Evolutionary conservation across 2,113 vertebrate genomes (phyloP), one percentile per base, ranked within the genome.

Genomic region (Chionis minor): DNA sequence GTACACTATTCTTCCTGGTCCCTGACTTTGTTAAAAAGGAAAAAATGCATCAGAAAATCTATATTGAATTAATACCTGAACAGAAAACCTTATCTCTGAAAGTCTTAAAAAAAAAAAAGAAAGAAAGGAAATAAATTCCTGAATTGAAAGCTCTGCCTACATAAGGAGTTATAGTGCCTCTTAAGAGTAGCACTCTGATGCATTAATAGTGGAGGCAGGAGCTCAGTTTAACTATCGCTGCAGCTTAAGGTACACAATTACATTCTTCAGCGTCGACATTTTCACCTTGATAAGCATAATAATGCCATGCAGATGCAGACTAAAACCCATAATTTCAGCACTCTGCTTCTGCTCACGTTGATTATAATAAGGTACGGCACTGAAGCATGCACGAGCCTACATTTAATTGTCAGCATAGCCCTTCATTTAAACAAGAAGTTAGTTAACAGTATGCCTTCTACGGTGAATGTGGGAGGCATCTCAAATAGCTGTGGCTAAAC

Each of bases 381-480:
- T 94, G 96, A 95, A 97, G 92, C 95, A 93, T 92, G 96, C 86
- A 96, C 59, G 88, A 90, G 47, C 90, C 88, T 86, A 69, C 91
- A 89, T 94, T 98, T 98, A 97, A 97, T 97, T 97, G 96, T 94
- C 94, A 96, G 91, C 65, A 32, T 83, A 96, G 92, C 93, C 92
- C 92, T 98, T 97, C 95, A 97, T 96, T 98, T 97, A 98, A 97
- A 96, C 96, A 97, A 94, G 91, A 97, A 97, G 91, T 96, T 95
- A 98, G 96, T 97, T 98, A 97, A 90, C 75, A 81, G 88, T 92
- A 40, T 95, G 90, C 86, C 88, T 95, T 83, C 81, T 62, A 28
- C 3, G 22, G 20, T 23, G 52, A 86, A 89, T 96, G 96, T 97
- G 91, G 94, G 97, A 96, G 86, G 92, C 93, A 95, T 87, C 81